Base-by-base conservation (phyloP, 1,140 invertebrate genomes). In the Scaptomyza hsui region DNA sequence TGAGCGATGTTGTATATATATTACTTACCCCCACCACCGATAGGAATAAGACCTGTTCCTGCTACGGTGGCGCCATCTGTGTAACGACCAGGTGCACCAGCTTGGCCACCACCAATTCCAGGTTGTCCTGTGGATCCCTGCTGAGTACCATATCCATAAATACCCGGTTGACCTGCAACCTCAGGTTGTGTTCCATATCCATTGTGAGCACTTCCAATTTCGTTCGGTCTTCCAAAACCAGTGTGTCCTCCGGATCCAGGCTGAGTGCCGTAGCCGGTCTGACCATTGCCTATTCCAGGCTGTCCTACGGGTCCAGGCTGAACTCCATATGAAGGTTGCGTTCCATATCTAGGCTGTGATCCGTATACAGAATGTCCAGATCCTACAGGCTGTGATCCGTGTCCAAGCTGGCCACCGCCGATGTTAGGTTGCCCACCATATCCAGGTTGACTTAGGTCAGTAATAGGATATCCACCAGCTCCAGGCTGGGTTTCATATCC, bases 1-100 rank as follows among this genome's bases (percentile, higher is more conserved):
- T 5, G 3, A 18, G 3, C 0, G 1, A 4, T 0, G 7, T 4
- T 0, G 0, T 1, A 18, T 1, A 18, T 32, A 13, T 29, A 35
- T 1, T 18, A 60, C 76, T 76, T 56, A 85, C 80, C 81, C 47
- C 6, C 57, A n/a, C 48, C 64, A 44, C 57, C 55, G 10, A 16
- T 37, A 49, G 63, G 62, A 4, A 53, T 24, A 18, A 68, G 9
- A 4, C 2, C 55, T 16, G 59, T 51, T 41, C 24, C 67, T 21
- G 42, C 24, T 12, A 29, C 42, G n/a, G 42, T 39, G 13, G 2
- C 48, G 10, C 12, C 42, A 49, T 12, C 59, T 51, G 72, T 71
- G 19, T 77, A 69, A 4, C 76, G 76, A 3, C 62, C 72, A 12
- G 78, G 68, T 24, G 72, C 68, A 4, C 61, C 61, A 18, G 55